phyloP scores from a whole-genome alignment of 2,113 vertebrate genomes.

The Phycodurus eques region DNA sequence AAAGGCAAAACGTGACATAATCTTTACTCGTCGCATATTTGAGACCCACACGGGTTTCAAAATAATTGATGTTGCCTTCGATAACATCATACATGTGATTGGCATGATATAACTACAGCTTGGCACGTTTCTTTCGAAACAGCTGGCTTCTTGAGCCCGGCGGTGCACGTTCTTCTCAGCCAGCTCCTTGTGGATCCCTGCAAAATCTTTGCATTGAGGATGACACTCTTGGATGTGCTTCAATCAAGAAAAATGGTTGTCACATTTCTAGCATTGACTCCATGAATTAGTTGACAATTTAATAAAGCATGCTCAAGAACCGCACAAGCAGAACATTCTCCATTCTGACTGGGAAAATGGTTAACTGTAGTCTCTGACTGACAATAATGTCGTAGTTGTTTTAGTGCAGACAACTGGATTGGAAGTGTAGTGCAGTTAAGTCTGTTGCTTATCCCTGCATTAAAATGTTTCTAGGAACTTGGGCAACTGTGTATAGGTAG shows the following conservation, averaged over 20 bases:
- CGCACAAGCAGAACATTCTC: background rate
- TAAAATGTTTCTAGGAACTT: background rate
- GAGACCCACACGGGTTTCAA: background rate
- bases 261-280: background rate
- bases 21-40: background rate
- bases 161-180: background rate
- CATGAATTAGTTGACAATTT: background rate
- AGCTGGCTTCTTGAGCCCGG: background rate
- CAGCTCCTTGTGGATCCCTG: background rate
- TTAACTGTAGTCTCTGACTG: background rate
- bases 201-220: background rate
- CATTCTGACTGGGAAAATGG: background rate
- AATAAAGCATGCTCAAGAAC: background rate
- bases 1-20: background rate
- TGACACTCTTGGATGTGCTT: background rate
- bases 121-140: background rate
- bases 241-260: background rate
- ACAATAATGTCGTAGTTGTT: background rate
- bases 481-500: background rate
- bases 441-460: background rate
- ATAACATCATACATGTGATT: background rate
- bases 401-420: background rate
- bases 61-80: background rate
- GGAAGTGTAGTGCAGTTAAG: background rate
- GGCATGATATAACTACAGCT: background rate